phyloP scores from a whole-genome alignment of 2,113 vertebrate species.

The Pachypanchax playfairii region DNA sequence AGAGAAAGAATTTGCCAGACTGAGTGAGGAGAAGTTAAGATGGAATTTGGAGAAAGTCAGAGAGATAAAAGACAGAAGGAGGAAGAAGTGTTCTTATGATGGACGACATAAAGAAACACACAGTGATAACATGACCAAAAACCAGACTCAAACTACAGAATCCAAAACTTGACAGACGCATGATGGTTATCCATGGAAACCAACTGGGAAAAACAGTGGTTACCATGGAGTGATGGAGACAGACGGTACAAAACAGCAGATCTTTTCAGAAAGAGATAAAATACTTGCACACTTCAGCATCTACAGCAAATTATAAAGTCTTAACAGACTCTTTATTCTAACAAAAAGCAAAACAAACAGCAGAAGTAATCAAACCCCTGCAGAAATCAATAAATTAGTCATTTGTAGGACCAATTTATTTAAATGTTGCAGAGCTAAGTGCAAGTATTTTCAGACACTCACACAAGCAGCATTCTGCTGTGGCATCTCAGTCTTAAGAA shows the following conservation, averaged over 20 bases:
- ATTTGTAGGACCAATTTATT: slow-evolving; percentile 19
- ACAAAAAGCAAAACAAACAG: not conserved
- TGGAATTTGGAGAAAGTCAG: slow-evolving; percentile 8
- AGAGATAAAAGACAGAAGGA: slow-evolving; percentile 13
- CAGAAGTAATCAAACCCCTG: not conserved
- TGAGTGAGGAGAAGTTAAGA: slow-evolving; percentile 1
- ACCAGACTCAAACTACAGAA: slow-evolving; percentile 44
- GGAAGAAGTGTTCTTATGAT: slow-evolving; percentile 20
- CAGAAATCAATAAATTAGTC: slow-evolving; percentile 29
- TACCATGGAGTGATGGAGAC: slow-evolving; percentile 58
- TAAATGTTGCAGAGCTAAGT: slow-evolving; percentile 3
- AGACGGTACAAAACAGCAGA: slow-evolving; percentile 64
- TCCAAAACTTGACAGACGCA: slow-evolving; percentile 43
- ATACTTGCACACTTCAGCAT: slow-evolving; percentile 37
- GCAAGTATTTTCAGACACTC: slow-evolving; percentile 50
- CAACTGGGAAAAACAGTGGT: slow-evolving; percentile 53
- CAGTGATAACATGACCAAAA: slow-evolving; percentile 40
- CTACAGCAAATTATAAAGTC: slow-evolving; percentile 20
- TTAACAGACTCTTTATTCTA: not conserved
- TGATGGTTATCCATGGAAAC: slow-evolving; percentile 56
- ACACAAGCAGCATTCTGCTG: slow-evolving; percentile 37
- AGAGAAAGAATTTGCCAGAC: slow-evolving; percentile 51
- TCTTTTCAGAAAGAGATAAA: slow-evolving; percentile 62
- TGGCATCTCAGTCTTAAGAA: slow-evolving; percentile 37
- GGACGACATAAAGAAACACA: slow-evolving; percentile 28